phyloP scores from a whole-genome alignment of 2,113 vertebrate genomes.

The Lamprologus lemairii region DNA sequence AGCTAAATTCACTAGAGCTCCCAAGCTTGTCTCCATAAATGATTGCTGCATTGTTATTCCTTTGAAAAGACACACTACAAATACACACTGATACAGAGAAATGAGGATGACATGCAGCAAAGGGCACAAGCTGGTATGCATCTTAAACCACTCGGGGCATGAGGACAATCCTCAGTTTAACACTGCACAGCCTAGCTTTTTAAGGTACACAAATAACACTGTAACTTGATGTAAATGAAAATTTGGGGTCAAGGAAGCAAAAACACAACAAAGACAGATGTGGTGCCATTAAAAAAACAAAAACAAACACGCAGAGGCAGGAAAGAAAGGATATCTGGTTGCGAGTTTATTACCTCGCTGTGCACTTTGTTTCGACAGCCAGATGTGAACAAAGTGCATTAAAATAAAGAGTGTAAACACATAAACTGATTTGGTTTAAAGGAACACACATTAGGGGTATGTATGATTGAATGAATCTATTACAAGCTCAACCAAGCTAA shows the following conservation, averaged over 20 bases:
- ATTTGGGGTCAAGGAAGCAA: not conserved
- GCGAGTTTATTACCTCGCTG: not conserved
- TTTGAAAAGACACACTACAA: not conserved
- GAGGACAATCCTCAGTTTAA: not conserved
- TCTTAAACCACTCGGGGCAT: not conserved
- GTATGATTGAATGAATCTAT: not conserved
- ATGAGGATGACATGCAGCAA: not conserved
- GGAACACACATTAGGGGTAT: not conserved
- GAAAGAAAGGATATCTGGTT: not conserved
- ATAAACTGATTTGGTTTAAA: not conserved
- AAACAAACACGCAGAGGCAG: not conserved
- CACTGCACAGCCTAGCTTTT: not conserved
- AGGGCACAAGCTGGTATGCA: not conserved
- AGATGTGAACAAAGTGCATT: not conserved
- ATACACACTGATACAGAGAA: not conserved
- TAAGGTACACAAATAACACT: not conserved
- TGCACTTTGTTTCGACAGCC: not conserved
- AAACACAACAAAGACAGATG: not conserved
- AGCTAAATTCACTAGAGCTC: not conserved
- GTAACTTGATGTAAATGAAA: not conserved
- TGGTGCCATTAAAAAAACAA: not conserved
- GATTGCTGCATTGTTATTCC: not conserved
- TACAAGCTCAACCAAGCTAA: not conserved
- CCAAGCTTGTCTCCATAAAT: not conserved
- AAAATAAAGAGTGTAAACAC: not conserved